phyloP scores from a whole-genome alignment of 2,888 invertebrate species.

The Dicyrtomina minuta region DNA sequence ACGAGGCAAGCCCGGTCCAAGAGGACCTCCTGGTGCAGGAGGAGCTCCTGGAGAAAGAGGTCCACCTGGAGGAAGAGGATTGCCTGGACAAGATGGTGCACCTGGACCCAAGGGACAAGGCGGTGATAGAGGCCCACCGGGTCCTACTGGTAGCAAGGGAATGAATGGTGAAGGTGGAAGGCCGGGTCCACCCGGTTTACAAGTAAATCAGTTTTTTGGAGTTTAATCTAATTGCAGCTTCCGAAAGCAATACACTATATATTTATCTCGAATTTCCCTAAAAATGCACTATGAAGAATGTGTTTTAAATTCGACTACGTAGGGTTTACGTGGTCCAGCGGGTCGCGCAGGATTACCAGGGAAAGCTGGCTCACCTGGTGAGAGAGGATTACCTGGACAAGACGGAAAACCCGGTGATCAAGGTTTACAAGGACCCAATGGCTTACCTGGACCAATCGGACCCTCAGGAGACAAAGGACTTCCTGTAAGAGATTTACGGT shows the following conservation, averaged over 20 bases:
- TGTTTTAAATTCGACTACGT: conserved; percentile 49
- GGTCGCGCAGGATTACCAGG: conserved; percentile 73
- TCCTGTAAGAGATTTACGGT: conserved; percentile 60
- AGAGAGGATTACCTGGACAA: conserved; percentile 68
- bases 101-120: conserved; percentile 72
- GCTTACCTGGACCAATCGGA: conserved; percentile 72
- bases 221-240: too few relatives aligned
- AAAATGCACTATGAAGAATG: neutral
- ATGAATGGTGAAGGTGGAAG: conserved; percentile 65
- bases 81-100: conserved; percentile 74
- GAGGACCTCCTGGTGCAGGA: conserved; percentile 72
- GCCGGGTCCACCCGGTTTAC: conserved; percentile 63
- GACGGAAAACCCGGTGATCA: conserved; percentile 84
- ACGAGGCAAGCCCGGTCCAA: conserved; percentile 74
- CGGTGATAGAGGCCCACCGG: conserved; percentile 68
- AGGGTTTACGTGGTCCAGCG: conserved; percentile 65
- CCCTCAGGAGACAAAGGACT: conserved; percentile 75
- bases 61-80: conserved; percentile 64
- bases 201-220: conserved; percentile 52
- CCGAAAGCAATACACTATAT: too few relatives aligned
- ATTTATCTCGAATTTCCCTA: too few relatives aligned
- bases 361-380: conserved; percentile 60
- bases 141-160: conserved; percentile 64
- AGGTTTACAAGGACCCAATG: conserved; percentile 76
- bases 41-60: conserved; percentile 76